phyloP scores from a whole-genome alignment of 2,113 vertebrate genomes.

The Albula goreensis region DNA sequence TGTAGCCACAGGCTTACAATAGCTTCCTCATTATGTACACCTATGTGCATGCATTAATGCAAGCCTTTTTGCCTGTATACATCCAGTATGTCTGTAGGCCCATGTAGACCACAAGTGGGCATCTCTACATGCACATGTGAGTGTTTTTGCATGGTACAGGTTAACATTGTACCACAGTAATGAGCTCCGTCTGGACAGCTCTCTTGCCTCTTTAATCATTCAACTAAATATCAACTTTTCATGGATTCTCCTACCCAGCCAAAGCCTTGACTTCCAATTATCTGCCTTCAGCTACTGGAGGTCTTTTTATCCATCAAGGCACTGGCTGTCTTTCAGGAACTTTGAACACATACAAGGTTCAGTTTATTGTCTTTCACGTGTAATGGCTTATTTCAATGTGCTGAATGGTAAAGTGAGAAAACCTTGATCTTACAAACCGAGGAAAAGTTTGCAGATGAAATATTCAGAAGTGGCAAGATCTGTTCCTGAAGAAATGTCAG shows the following conservation, averaged over 20 bases:
- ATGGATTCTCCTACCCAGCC: neutral
- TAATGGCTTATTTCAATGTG: neutral
- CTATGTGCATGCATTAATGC: neutral
- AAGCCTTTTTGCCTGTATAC: neutral
- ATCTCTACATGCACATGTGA: neutral
- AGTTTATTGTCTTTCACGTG: neutral
- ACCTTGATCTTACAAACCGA: constrained; percentile 1
- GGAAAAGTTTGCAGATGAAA: neutral
- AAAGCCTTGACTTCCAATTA: neutral
- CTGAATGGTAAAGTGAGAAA: neutral
- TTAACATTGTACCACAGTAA: neutral
- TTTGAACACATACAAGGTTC: neutral
- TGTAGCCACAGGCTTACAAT: neutral
- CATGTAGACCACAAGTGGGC: no score
- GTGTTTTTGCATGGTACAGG: constrained; percentile 1
- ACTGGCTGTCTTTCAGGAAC: neutral
- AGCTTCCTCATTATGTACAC: no score
- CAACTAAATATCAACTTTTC: neutral
- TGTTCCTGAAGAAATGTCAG: neutral
- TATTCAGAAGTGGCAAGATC: neutral
- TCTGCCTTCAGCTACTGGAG: neutral
- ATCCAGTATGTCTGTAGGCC: neutral
- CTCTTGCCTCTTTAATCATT: neutral
- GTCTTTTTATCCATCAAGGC: neutral
- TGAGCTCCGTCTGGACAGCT: neutral